phyloP scores from a whole-genome alignment of 2,113 vertebrate species.

The Spea multiplicata region DNA sequence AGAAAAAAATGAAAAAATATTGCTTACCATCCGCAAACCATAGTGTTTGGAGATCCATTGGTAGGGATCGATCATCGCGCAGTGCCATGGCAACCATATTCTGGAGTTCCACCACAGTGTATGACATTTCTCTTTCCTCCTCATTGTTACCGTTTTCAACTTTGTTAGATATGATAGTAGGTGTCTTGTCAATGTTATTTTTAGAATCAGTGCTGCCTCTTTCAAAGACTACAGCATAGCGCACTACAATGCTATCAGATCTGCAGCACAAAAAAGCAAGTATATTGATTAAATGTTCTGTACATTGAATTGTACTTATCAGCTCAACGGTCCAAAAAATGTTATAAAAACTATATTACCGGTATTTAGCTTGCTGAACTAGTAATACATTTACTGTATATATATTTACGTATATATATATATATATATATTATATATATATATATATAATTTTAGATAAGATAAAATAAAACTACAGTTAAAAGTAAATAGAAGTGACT shows the following conservation, averaged over 20 bases:
- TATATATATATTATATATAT: no score
- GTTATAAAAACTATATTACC: not conserved
- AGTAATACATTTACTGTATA: not conserved
- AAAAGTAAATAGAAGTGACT: no score
- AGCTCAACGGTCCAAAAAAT: conserved; percentile 12
- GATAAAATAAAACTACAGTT: no score
- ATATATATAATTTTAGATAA: no score
- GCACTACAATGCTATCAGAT: conserved; percentile 70
- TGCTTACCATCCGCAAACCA: conserved; percentile 72
- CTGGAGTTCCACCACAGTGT: conserved; percentile 65
- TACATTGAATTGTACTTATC: conserved; percentile 27
- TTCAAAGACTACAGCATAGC: conserved; percentile 76
- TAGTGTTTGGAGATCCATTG: conserved; percentile 73
- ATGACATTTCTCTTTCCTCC: conserved; percentile 57
- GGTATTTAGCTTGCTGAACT: not conserved
- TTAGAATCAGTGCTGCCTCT: conserved; percentile 56
- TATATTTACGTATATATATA: no score
- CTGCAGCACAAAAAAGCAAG: conserved; percentile 57
- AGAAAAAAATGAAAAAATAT: not conserved
- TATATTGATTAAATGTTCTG: conserved; percentile 3
- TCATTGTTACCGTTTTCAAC: conserved; percentile 57
- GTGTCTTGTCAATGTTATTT: conserved; percentile 54
- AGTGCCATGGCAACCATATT: conserved; percentile 73
- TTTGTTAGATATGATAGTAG: conserved; percentile 66
- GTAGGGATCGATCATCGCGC: conserved; percentile 73